Conservation (phyloP, 2,113 vertebrate species). For the Pantherophis guttatus region DNA sequence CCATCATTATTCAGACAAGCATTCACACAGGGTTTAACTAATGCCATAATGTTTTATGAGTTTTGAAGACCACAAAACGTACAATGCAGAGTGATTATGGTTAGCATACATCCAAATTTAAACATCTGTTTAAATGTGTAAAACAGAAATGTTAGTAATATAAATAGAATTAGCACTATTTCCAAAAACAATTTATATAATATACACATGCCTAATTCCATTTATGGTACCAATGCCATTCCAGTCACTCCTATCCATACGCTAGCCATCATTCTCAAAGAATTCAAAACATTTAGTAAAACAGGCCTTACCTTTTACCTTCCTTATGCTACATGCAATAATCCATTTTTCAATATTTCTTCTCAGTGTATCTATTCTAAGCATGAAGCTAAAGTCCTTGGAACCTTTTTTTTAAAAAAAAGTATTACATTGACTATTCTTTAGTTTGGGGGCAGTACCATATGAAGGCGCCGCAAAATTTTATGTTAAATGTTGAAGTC, state of each 20-base stretch:
- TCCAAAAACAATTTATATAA: not conserved
- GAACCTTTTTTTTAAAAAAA: not conserved
- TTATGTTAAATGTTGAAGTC: not conserved
- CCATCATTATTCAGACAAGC: not conserved
- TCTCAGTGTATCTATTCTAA: not conserved
- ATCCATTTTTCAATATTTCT: not conserved
- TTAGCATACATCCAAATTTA: not conserved
- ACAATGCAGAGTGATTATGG: not conserved
- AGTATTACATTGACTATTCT: not conserved
- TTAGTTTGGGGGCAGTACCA: not conserved
- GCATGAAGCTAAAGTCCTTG: not conserved
- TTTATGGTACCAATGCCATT: not conserved
- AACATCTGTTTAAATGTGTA: constrained; percentile 16
- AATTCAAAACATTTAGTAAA: not conserved
- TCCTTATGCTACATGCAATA: not conserved
- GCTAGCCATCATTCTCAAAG: not conserved
- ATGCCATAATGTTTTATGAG: not conserved
- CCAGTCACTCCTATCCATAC: not conserved
- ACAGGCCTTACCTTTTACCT: not conserved
- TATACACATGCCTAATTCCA: constrained; percentile 21
- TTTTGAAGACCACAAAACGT: not conserved
- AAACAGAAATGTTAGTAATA: not conserved
- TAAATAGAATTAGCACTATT: not conserved
- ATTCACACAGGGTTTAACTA: not conserved
- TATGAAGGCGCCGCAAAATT: not conserved